Conservation (phyloP, 92 coral and sea anemone species). For the Meandrina meandrites region DNA sequence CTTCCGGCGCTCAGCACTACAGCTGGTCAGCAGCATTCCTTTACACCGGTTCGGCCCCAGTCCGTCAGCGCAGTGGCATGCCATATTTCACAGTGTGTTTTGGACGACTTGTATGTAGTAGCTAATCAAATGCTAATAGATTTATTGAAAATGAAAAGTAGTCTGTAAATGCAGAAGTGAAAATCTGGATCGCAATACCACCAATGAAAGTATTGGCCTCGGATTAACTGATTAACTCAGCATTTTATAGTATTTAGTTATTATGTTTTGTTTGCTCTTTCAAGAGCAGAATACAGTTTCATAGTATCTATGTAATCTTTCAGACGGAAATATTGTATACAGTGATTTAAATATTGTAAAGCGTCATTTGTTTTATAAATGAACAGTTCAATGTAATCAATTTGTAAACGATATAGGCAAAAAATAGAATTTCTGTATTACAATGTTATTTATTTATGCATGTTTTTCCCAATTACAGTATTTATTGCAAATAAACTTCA, state of each 20-base stretch:
- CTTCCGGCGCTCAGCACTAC: constrained; percentile 1
- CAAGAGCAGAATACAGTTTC: background rate
- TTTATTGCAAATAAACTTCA: constrained; percentile 1
- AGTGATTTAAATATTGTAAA: background rate
- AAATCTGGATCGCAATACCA: background rate
- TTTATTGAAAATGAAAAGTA: background rate
- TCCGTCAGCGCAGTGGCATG: constrained; percentile 20
- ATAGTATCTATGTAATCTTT: background rate
- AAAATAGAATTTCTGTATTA: background rate
- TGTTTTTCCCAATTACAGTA: background rate
- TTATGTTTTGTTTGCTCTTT: background rate
- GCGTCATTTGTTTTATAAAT: background rate
- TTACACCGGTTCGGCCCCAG: constrained; percentile 8
- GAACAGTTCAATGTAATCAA: background rate
- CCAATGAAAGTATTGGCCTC: background rate
- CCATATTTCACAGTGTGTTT: constrained; percentile 27
- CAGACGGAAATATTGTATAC: background rate
- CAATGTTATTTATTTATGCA: no score
- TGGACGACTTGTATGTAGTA: background rate
- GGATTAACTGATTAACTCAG: background rate
- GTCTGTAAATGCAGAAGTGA: background rate
- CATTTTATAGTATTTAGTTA: background rate
- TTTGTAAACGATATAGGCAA: background rate
- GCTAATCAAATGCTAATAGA: constrained; percentile 13
- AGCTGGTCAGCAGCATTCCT: constrained; percentile 14